Conservation (phyloP, 2,113 vertebrate species). For the Ailurus styani region DNA sequence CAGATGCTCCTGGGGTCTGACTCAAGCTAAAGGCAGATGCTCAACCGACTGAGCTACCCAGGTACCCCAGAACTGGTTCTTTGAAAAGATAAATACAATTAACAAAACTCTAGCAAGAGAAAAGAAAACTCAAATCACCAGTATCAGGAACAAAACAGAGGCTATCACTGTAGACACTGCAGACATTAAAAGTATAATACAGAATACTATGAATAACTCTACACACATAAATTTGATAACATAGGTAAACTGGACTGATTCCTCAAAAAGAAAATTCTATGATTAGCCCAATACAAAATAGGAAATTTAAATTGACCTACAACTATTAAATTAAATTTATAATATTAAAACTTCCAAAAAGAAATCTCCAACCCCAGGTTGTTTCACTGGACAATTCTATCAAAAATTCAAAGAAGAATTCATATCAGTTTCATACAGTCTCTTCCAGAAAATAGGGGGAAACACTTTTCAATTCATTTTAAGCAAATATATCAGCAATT, state of each 20-base stretch:
- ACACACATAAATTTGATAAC: background rate
- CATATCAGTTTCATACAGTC: background rate
- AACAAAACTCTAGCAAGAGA: background rate
- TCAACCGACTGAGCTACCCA: too few species aligned
- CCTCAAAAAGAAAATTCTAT: background rate
- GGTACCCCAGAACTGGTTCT: background rate
- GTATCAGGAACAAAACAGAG: background rate
- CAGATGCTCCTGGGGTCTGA: too few species aligned
- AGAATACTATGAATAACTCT: background rate
- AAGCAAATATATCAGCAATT: background rate
- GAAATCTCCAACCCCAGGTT: background rate
- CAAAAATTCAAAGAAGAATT: background rate
- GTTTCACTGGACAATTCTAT: background rate
- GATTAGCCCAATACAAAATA: background rate
- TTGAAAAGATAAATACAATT: background rate
- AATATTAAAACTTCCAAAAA: background rate
- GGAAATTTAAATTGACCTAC: background rate
- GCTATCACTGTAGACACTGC: background rate
- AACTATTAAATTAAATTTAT: background rate
- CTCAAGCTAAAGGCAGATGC: too few species aligned
- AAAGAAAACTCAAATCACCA: background rate
- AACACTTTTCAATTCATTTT: background rate
- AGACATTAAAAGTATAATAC: background rate
- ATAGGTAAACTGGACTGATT: background rate
- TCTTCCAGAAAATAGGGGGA: background rate